A percentile compares a stretch with the other conserved stretches of the same genome.
phyloP scores from a whole-genome alignment of 2,113 vertebrate genomes.

The Pantherophis guttatus region DNA sequence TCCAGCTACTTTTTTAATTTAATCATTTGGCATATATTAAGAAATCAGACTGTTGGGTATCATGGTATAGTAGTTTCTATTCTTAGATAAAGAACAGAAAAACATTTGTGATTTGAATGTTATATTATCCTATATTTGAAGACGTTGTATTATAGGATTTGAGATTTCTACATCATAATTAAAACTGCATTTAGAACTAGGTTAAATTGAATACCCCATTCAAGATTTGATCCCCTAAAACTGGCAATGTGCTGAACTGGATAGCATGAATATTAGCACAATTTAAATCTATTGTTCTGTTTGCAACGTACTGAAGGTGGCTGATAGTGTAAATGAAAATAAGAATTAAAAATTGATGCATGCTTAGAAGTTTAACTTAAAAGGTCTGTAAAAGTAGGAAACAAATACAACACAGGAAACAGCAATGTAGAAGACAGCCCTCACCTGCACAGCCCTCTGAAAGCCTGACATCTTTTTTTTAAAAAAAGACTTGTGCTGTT shows the following conservation, averaged over 20 bases:
- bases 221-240: neutral
- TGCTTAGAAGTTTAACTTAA: neutral
- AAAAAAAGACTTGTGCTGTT: neutral
- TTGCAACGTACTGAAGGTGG: neutral
- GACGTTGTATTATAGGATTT: neutral
- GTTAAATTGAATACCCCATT: neutral
- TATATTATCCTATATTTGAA: neutral
- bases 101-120: neutral
- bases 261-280: neutral
- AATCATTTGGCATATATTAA: neutral
- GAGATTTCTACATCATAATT: neutral
- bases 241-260: neutral
- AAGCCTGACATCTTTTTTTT: neutral
- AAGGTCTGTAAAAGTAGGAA: neutral
- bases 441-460: neutral
- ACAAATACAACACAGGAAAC: neutral
- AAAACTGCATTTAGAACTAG: neutral
- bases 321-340: neutral
- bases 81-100: neutral
- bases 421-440: neutral
- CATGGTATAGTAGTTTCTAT: neutral
- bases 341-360: neutral
- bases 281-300: neutral
- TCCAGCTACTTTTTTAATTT: neutral
- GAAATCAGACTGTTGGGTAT: neutral